These are phyloP conservation scores for Mesitornis unicolor DNA, from an alignment of 2,113 vertebrate species.

Conservation along the genomic window DNA sequence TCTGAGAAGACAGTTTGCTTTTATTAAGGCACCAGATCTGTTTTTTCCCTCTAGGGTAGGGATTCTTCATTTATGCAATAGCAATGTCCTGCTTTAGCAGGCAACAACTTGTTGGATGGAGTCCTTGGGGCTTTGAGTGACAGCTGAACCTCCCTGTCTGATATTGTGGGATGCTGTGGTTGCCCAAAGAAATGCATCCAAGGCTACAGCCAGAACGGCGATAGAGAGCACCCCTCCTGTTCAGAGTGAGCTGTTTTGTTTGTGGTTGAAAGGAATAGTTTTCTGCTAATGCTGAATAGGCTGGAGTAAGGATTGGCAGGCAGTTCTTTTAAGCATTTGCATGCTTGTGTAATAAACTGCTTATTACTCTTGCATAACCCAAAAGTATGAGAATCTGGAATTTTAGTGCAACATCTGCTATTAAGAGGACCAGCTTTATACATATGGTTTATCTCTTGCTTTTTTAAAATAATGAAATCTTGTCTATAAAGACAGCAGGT, in stretches of 20 bases:
- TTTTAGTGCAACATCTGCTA: background rate
- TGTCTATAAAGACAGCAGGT: background rate
- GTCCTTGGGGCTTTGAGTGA: background rate
- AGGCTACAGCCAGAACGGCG: background rate
- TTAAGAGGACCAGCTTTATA: background rate
- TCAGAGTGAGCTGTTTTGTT: background rate
- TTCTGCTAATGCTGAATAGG: background rate
- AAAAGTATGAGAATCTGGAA: background rate
- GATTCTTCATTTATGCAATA: slow-evolving; percentile 8
- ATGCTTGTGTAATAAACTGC: background rate
- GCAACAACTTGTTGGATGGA: background rate
- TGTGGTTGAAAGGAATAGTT: background rate
- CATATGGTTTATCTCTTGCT: background rate
- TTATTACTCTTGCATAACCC: background rate
- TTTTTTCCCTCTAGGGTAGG: background rate
- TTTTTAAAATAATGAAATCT: background rate
- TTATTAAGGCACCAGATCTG: background rate
- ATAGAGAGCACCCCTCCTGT: background rate
- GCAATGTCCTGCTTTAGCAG: background rate
- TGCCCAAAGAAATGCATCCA: background rate
- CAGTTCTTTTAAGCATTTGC: background rate
- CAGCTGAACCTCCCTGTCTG: background rate
- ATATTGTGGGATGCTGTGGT: background rate
- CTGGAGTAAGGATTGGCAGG: background rate
- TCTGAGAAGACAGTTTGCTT: background rate